Evolutionary conservation across 2,113 vertebrate species (phyloP).

Genomic region (Jaculus jaculus): DNA sequence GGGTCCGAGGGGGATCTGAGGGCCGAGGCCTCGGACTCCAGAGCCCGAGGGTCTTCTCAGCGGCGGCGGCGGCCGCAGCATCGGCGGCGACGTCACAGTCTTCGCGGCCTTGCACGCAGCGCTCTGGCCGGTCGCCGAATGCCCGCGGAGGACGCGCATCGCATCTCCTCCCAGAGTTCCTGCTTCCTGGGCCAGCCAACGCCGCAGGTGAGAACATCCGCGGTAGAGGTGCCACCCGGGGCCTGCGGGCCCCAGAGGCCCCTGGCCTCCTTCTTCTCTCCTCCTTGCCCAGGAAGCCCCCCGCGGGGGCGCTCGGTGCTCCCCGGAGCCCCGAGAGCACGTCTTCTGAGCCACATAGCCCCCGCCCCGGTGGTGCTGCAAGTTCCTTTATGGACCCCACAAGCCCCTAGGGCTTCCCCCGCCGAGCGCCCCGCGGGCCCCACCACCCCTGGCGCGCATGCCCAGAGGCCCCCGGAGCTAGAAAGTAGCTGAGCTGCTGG

Average conservation of each 20-base stretch:
- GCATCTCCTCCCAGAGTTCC: constrained; percentile 48
- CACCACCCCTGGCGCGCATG: constrained; percentile 8
- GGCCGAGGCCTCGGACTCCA: neutral
- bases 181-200: constrained; percentile 48
- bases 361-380: neutral
- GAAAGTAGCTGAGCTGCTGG: constrained; percentile 54
- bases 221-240: constrained; percentile 16
- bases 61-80: neutral
- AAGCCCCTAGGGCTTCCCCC: neutral
- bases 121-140: neutral
- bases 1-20: neutral
- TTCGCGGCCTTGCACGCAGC: neutral
- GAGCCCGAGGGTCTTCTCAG: neutral
- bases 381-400: constrained; percentile 25
- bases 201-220: constrained; percentile 48
- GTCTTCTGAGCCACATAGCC: constrained; percentile 1
- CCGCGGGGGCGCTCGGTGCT: neutral
- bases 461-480: constrained; percentile 40
- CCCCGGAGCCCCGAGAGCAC: constrained; percentile 1
- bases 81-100: neutral
- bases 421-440: neutral
- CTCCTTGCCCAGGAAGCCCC: neutral
- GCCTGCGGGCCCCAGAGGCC: constrained; percentile 33
- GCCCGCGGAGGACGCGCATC: neutral
- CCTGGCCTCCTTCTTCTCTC: constrained; percentile 8